Evolutionary conservation across 2,888 invertebrate genomes (phyloP).

Genomic region (Epistrophella euchroma): DNA sequence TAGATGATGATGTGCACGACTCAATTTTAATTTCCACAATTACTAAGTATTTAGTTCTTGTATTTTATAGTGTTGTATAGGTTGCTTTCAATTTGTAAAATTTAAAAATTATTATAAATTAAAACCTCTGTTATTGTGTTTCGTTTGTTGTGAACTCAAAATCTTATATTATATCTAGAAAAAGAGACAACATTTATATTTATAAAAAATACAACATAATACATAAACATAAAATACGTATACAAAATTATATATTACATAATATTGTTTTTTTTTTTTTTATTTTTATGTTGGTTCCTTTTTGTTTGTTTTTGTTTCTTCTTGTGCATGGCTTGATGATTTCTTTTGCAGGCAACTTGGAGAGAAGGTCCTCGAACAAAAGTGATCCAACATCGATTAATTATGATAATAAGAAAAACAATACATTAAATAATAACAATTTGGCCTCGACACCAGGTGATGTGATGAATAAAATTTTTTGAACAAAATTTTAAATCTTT

Average conservation of each 20-base stretch:
- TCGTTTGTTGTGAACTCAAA: constrained; percentile 33
- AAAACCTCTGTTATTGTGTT: background rate
- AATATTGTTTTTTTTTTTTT: constrained; percentile 75
- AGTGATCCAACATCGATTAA: constrained; percentile 83
- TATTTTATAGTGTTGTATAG: background rate
- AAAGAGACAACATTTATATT: background rate
- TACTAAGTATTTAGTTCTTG: background rate
- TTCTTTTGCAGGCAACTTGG: constrained; percentile 84
- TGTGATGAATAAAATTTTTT: constrained; percentile 67
- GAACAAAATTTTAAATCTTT: constrained; percentile 49
- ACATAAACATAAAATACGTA: constrained; percentile 50
- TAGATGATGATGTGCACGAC: background rate
- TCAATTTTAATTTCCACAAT: background rate
- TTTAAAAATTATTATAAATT: background rate
- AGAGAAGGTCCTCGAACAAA: constrained; percentile 84
- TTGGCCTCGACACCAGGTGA: constrained; percentile 84
- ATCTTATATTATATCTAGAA: background rate
- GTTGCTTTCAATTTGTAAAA: background rate
- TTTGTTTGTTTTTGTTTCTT: constrained; percentile 76
- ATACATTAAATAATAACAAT: constrained; percentile 84
- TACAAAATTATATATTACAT: constrained; percentile 56
- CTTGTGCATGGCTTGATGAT: constrained; percentile 84
- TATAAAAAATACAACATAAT: constrained; percentile 53
- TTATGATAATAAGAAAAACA: constrained; percentile 84
- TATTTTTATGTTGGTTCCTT: constrained; percentile 70